Percentiles rank a stretch among this genome's conserved stretches.
These are phyloP conservation scores for Carcharodon carcharias DNA, from an alignment of 2,797 vertebrate genomes.

Conservation along the genomic window DNA sequence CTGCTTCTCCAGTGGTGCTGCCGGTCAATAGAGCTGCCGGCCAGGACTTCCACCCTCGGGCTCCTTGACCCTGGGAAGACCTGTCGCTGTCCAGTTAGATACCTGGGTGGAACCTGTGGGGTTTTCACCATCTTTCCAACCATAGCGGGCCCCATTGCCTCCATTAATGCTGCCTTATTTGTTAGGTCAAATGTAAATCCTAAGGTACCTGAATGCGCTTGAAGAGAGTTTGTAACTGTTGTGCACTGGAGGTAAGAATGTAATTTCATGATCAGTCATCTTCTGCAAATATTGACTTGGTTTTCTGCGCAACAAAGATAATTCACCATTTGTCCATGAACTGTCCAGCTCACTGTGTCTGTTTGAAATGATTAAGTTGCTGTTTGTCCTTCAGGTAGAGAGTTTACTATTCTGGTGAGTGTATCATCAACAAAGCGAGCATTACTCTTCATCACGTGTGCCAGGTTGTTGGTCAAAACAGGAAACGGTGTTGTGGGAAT, in stretches of 20 bases:
- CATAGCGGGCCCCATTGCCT: background rate
- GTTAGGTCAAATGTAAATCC: background rate
- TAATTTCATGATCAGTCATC: background rate
- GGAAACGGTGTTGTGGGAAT: background rate
- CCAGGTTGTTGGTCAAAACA: constrained; percentile 1
- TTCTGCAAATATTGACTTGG: background rate
- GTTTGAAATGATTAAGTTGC: background rate
- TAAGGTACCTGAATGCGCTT: background rate
- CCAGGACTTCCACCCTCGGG: too few species aligned
- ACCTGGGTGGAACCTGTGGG: background rate
- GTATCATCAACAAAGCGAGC: background rate
- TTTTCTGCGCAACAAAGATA: background rate
- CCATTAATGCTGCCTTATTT: background rate
- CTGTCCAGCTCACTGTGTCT: background rate
- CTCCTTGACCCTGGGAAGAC: background rate
- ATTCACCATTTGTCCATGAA: background rate
- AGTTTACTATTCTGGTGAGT: background rate
- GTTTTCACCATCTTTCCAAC: background rate
- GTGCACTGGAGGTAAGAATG: background rate
- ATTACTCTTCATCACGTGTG: background rate
- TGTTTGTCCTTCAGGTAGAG: background rate
- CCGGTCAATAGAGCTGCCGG: too few species aligned
- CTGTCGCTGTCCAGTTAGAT: background rate
- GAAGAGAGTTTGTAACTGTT: background rate
- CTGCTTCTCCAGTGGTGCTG: background rate